Conservation (phyloP, 2,888 invertebrate species). For the Parasteatoda lunata region DNA sequence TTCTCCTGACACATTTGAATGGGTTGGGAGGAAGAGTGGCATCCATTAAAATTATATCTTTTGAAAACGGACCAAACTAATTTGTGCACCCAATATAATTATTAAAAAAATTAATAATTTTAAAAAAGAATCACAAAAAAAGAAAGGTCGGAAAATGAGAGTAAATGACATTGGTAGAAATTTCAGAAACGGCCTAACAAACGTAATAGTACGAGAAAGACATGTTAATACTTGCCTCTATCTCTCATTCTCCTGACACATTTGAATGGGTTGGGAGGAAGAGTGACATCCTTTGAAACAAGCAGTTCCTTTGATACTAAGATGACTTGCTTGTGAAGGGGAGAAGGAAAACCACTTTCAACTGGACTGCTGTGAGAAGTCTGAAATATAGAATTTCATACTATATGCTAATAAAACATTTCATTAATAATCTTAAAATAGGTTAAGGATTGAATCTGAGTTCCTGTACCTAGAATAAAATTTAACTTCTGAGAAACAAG, state of each 20-base stretch:
- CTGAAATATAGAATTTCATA: slow-evolving; percentile 12
- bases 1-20: slow-evolving; percentile 12
- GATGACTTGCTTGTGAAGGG: slow-evolving; percentile 51
- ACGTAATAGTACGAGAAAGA: too few species aligned
- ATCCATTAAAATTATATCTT: slow-evolving; percentile 18
- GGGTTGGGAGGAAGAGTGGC: slow-evolving; percentile 30
- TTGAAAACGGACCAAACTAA: too few species aligned
- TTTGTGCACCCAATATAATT: too few species aligned
- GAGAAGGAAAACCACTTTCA: slow-evolving; percentile 41
- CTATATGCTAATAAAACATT: background rate
- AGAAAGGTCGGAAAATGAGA: too few species aligned
- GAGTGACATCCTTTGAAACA: slow-evolving; percentile 11
- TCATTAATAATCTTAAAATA: background rate
- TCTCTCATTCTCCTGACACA: slow-evolving; percentile 14
- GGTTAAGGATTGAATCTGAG: background rate
- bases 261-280: slow-evolving; percentile 39
- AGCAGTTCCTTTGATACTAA: slow-evolving; percentile 30
- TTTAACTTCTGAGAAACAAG: background rate
- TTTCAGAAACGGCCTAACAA: too few species aligned
- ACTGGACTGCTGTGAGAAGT: slow-evolving; percentile 49
- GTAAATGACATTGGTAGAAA: too few species aligned
- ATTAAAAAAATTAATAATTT: too few species aligned
- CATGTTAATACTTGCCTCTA: slow-evolving; percentile 12
- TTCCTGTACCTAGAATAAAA: background rate
- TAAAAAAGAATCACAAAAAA: too few species aligned